A percentile compares a stretch with the other conserved stretches of the same genome.
These are phyloP conservation scores for Taenaris catops DNA, from an alignment of 2,888 invertebrate genomes.

Conservation along the genomic window DNA sequence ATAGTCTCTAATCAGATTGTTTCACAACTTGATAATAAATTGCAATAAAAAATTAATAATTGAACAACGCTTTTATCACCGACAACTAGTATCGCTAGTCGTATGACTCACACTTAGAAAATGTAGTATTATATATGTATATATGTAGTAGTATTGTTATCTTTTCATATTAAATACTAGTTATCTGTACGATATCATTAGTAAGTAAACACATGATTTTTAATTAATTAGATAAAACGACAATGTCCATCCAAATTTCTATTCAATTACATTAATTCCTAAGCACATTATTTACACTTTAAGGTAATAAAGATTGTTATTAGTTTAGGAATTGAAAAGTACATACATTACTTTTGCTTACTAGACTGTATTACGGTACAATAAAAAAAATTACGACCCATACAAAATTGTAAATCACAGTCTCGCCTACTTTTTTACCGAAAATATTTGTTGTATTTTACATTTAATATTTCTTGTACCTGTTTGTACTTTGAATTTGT, in stretches of 20 bases:
- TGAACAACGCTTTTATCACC: background rate
- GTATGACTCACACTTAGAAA: conserved; percentile 4
- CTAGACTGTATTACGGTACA: no score
- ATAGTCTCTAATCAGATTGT: conserved; percentile 93
- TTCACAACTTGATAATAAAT: conserved; percentile 62
- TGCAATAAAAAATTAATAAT: conserved; percentile 31
- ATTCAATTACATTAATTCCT: no score
- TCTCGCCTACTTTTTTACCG: no score
- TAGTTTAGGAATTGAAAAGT: no score
- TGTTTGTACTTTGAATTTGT: no score
- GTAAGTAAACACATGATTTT: conserved; percentile 1
- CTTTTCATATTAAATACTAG: conserved; percentile 10
- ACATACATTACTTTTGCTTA: no score
- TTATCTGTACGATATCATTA: conserved; percentile 17
- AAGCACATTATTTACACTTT: no score
- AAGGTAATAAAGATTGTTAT: no score
- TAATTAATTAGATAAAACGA: conserved; percentile 4
- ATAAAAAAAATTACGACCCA: no score
- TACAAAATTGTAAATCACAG: no score
- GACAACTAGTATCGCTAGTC: conserved; percentile 2
- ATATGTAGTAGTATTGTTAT: conserved; percentile 3
- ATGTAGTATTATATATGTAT: conserved; percentile 1
- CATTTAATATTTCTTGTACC: no score
- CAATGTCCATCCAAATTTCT: conserved; percentile 13
- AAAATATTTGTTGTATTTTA: no score